Percentiles rank a stretch among this genome's conserved stretches.
These are phyloP conservation scores for Germaria angustata DNA, from an alignment of 2,888 invertebrate genomes.

Conservation along the genomic window DNA sequence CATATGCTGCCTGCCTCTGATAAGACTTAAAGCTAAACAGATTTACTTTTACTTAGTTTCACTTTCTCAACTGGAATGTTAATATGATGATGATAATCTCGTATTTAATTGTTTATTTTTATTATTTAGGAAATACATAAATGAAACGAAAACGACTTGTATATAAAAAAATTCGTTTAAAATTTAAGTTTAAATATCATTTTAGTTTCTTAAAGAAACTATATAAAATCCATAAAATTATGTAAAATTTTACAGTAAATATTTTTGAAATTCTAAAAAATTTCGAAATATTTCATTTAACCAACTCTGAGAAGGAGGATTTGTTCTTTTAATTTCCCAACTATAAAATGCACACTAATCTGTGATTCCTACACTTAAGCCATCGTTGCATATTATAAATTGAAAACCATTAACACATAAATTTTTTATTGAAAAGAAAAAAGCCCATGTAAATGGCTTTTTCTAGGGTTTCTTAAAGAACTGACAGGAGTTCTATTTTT, in stretches of 20 bases:
- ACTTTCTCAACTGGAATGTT: constrained; percentile 62
- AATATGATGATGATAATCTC: background rate
- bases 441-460: background rate
- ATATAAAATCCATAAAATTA: background rate
- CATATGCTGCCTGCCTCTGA: background rate
- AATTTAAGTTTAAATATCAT: too few relatives aligned
- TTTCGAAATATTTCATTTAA: background rate
- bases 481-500: constrained; percentile 50
- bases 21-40: background rate
- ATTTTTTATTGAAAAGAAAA: background rate
- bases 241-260: too few relatives aligned
- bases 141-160: too few relatives aligned
- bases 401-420: constrained; percentile 30
- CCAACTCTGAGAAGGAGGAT: background rate
- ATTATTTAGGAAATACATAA: too few relatives aligned
- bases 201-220: background rate
- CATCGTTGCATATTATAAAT: background rate
- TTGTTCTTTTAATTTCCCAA: background rate
- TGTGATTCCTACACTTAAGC: background rate
- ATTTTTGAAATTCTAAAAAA: too few relatives aligned
- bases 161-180: too few relatives aligned
- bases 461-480: constrained; percentile 53
- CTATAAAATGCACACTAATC: background rate
- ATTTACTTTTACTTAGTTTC: constrained; percentile 59
- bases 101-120: too few relatives aligned